Evolutionary conservation across 23 tunicate species (phyloP).

Genomic region (Halocynthia aurantium): DNA sequence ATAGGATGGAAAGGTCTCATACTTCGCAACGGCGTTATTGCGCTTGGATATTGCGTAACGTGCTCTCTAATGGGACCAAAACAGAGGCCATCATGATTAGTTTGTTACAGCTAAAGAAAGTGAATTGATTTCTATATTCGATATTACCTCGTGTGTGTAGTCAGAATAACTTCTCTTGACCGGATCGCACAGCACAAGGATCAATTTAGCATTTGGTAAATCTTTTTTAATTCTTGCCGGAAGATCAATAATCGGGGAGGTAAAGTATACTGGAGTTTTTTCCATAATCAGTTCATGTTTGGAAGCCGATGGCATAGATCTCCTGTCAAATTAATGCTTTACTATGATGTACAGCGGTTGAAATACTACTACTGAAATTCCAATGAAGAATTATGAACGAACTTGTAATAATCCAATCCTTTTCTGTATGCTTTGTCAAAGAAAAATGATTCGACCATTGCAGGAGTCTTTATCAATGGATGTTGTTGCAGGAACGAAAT

Average conservation of each 20-base stretch:
- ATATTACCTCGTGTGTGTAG: constrained; percentile 32
- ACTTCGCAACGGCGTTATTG: constrained; percentile 4
- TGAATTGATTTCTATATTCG: neutral
- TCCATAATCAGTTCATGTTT: constrained; percentile 40
- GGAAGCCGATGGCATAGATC: constrained; percentile 31
- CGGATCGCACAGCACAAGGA: constrained; percentile 58
- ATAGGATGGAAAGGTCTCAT: constrained; percentile 25
- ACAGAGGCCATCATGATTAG: neutral
- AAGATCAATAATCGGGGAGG: neutral
- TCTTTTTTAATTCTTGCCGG: constrained; percentile 9
- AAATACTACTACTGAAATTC: too few species aligned
- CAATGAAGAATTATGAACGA: too few species aligned
- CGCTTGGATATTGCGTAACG: constrained; percentile 6
- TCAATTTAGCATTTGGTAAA: constrained; percentile 42
- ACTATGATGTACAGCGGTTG: too few species aligned
- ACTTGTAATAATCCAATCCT: constrained; percentile 9
- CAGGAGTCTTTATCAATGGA: constrained; percentile 31
- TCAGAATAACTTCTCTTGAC: constrained; percentile 48
- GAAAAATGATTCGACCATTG: constrained; percentile 24
- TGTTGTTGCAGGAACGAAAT: constrained; percentile 47
- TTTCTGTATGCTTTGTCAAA: constrained; percentile 20
- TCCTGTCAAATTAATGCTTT: neutral
- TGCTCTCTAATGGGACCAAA: neutral
- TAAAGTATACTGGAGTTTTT: constrained; percentile 55
- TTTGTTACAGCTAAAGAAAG: neutral